Conservation (phyloP, 2,113 vertebrate genomes). For the Capricornis sumatraensis region DNA sequence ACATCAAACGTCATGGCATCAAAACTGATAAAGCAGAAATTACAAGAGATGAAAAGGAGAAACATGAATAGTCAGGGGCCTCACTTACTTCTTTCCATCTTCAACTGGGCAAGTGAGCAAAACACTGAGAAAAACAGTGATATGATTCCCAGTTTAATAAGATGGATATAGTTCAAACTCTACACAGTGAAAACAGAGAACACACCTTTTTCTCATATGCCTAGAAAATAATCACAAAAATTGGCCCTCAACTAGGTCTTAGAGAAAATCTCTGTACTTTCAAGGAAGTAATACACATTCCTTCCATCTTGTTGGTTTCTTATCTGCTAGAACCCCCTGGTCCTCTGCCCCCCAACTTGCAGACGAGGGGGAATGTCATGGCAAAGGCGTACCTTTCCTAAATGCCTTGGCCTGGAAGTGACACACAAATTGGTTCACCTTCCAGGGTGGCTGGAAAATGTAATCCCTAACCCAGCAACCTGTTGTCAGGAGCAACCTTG, state of each 20-base stretch:
- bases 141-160: background rate
- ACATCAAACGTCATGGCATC: background rate
- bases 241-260: background rate
- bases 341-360: background rate
- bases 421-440: background rate
- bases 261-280: background rate
- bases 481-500: background rate
- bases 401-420: background rate
- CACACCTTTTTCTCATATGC: background rate
- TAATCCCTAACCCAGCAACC: background rate
- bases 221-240: background rate
- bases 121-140: background rate
- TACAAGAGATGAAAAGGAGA: background rate
- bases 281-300: background rate
- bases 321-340: background rate
- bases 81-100: background rate
- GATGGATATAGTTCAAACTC: background rate
- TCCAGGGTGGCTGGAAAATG: background rate
- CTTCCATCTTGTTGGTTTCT: background rate
- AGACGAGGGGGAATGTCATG: background rate
- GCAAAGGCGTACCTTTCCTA: background rate
- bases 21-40: background rate
- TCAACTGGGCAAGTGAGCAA: background rate
- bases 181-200: background rate
- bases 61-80: background rate